A percentile compares a stretch with the other conserved stretches of the same genome.
These are phyloP conservation scores for Tachina fera DNA, from an alignment of 2,888 invertebrate species.

Conservation along the genomic window DNA sequence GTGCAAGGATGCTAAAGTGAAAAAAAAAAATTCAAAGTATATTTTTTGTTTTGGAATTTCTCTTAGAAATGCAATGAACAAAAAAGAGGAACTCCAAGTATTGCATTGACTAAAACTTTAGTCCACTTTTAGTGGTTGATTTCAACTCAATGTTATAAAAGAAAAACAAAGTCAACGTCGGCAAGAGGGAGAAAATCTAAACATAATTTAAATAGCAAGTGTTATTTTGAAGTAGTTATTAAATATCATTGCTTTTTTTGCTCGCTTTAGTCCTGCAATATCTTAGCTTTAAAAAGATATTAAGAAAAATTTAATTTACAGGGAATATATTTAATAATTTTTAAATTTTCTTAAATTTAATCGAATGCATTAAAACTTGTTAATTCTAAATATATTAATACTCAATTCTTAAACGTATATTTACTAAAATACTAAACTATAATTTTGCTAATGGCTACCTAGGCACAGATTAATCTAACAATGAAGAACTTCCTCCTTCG, in stretches of 20 bases:
- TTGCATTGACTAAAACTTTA: conserved; percentile 23
- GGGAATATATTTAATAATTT: too few relatives aligned
- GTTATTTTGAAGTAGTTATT: conserved; percentile 5
- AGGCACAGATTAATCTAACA: too few relatives aligned
- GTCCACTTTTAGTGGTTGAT: conserved; percentile 34
- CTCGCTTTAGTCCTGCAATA: neutral
- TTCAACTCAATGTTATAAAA: conserved; percentile 10
- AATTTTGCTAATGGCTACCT: too few relatives aligned
- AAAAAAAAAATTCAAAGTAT: conserved; percentile 1
- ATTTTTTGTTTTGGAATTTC: conserved; percentile 10
- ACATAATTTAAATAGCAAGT: conserved; percentile 8
- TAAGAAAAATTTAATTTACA: too few relatives aligned
- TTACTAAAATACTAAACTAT: too few relatives aligned
- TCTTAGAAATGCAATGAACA: neutral
- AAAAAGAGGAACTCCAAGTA: conserved; percentile 9
- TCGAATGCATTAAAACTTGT: too few relatives aligned
- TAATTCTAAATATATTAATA: too few relatives aligned
- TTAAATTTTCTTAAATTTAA: too few relatives aligned
- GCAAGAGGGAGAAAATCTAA: conserved; percentile 6
- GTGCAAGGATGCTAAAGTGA: neutral
- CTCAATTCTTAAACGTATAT: too few relatives aligned
- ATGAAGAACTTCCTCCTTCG: too few relatives aligned
- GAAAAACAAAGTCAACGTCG: conserved; percentile 18
- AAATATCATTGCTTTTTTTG: neutral
- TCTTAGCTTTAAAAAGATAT: too few relatives aligned